Evolutionary conservation across 2,113 vertebrate genomes (phyloP), one percentile per base, ranked within the genome.

Genomic region (Sarotherodon lohbergeri): DNA sequence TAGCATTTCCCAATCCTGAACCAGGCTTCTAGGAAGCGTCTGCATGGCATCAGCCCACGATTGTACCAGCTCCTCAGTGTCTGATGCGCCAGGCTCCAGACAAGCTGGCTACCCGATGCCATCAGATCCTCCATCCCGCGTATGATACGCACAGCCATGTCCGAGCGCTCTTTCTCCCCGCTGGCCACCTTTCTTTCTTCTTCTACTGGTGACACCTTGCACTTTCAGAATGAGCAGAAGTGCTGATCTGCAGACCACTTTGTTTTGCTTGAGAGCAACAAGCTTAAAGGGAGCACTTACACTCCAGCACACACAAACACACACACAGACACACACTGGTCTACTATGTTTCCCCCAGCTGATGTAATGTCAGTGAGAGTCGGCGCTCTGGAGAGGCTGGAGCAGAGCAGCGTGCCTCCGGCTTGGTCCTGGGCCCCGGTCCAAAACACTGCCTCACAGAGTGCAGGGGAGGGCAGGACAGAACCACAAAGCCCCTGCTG

Each of bases 51-150:
- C 91, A 98, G 90, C 84, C 97, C 95, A 11, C 95, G 96, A 1
- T 95, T 93, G 91, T 97, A 98, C 97, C 98, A 99, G 19, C 97
- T 96, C 90, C 97, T 96, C 90, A 98, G 91, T 79, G 97, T 97
- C 41, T 98, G 96, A 86, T 98, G 97, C 0, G 97, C 95, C 96
- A 98, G 84, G 68, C 96, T 97, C 98, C 98, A 99, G 34, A 97
- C 94, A 24, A 98, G 95, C 93, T 98, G 97, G 93, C 98, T 96
- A 43, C 98, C 96, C 29, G 97, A 95, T 41, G 97, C 96, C 48
- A 99, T 96, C 94, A 98, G 88, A 85, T 98, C 98, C 85, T 98
- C 98, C 89, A 98, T 96, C 2, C 98, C 97, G 19, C 97, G 98
- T 91, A 97, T 96, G 81, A 98, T 96, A 81, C 95, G 96, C 46